Conservation (phyloP, 2,888 invertebrate genomes). For the Silvanus unidentatus region DNA sequence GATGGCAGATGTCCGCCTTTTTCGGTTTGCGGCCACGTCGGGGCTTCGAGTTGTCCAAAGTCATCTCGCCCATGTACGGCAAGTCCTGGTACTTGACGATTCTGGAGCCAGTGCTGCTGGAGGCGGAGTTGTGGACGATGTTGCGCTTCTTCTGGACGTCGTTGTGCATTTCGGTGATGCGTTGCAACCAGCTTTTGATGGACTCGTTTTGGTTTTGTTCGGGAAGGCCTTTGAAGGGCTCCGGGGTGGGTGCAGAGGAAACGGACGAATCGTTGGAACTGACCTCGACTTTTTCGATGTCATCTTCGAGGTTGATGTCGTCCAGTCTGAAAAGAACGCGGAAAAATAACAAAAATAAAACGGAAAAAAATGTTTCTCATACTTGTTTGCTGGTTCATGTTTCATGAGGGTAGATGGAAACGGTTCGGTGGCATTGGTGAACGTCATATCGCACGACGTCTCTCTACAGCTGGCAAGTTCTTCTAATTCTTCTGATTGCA, state of each 20-base stretch:
- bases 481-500: conserved; percentile 33
- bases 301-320: conserved; percentile 38
- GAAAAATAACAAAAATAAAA: conserved; percentile 12
- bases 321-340: conserved; percentile 22
- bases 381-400: conserved; percentile 14
- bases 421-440: conserved; percentile 28
- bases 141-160: conserved; percentile 46
- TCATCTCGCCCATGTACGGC: conserved; percentile 91
- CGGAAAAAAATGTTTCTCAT: conserved; percentile 7
- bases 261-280: conserved; percentile 37
- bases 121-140: conserved; percentile 6
- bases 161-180: conserved; percentile 67
- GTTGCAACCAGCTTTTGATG: conserved; percentile 68
- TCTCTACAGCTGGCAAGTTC: conserved; percentile 17
- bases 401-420: conserved; percentile 19
- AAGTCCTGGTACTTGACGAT: conserved; percentile 73
- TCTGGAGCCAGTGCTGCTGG: conserved; percentile 27
- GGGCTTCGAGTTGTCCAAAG: conserved; percentile 80
- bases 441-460: conserved; percentile 31
- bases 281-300: conserved; percentile 41
- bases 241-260: conserved; percentile 9
- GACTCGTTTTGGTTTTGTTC: conserved; percentile 55
- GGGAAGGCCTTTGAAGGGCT: conserved; percentile 34
- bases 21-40: conserved; percentile 83
- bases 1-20: conserved; percentile 86